Percentiles rank a stretch among this genome's conserved stretches.
These are phyloP conservation scores for Ectropis grisescens DNA, from an alignment of 1,140 invertebrate species.

Conservation along the genomic window DNA sequence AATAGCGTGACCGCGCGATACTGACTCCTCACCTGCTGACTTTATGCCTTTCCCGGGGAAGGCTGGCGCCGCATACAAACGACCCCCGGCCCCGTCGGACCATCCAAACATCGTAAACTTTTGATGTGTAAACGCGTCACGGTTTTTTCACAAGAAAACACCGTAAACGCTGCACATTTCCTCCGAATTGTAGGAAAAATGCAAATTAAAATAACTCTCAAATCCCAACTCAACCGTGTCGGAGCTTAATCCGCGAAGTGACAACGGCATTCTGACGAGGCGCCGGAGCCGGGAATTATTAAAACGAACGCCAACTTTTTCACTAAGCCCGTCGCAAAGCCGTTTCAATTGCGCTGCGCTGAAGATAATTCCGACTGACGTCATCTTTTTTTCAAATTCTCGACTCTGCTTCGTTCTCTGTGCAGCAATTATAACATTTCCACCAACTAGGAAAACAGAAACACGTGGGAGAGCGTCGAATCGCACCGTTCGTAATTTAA, in stretches of 20 bases:
- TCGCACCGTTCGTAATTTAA: constrained; percentile 65
- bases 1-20: constrained; percentile 40
- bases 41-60: constrained; percentile 46
- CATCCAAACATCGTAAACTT: constrained; percentile 29
- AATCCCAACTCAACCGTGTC: constrained; percentile 67
- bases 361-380: constrained; percentile 69
- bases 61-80: constrained; percentile 39
- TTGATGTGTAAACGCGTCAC: constrained; percentile 21
- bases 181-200: constrained; percentile 50
- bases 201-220: constrained; percentile 68
- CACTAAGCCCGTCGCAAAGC: constrained; percentile 68
- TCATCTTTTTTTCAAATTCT: constrained; percentile 68
- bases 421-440: constrained; percentile 70
- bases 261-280: constrained; percentile 69
- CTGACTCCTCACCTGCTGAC: constrained; percentile 37
- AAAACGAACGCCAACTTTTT: constrained; percentile 70
- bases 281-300: constrained; percentile 68
- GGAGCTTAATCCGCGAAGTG: constrained; percentile 67
- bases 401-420: constrained; percentile 62
- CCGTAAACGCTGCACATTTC: constrained; percentile 18
- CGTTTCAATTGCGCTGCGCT: constrained; percentile 69
- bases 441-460: constrained; percentile 66
- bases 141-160: constrained; percentile 11
- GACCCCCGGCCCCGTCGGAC: constrained; percentile 24
- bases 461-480: constrained; percentile 61